A percentile compares a stretch with the other conserved stretches of the same genome.
Conservation (phyloP, 2,797 vertebrate species). For the Hippopotamyrus pictus region DNA sequence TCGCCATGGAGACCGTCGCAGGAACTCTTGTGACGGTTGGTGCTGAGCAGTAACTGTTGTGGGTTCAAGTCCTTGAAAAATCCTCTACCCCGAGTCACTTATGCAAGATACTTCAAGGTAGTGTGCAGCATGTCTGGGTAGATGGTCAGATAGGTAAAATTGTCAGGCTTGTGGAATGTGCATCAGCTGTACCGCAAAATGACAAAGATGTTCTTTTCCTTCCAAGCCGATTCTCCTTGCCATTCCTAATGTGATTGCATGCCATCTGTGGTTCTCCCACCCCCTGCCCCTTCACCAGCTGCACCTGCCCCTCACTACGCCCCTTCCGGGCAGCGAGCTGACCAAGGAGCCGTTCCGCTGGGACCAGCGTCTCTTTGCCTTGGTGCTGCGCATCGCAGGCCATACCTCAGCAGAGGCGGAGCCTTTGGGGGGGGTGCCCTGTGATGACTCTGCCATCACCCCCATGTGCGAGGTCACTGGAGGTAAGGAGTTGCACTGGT, state of each 20-base stretch:
- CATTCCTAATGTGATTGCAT: background rate
- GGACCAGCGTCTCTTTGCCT: constrained; percentile 91
- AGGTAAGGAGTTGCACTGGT: constrained; percentile 53
- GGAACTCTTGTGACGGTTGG: background rate
- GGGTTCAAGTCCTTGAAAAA: background rate
- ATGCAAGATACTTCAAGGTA: no score
- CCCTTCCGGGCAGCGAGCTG: constrained; percentile 90
- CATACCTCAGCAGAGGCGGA: constrained; percentile 77
- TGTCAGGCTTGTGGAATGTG: background rate
- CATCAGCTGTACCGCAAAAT: background rate
- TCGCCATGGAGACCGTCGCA: background rate
- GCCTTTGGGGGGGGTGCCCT: constrained; percentile 75
- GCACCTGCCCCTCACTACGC: constrained; percentile 89
- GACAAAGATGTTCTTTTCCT: background rate
- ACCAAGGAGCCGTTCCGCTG: constrained; percentile 97
- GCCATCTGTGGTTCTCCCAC: background rate
- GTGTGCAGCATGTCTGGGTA: background rate
- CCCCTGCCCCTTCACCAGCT: constrained; percentile 61
- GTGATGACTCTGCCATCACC: constrained; percentile 89
- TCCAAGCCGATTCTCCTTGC: background rate
- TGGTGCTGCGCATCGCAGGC: constrained; percentile 85
- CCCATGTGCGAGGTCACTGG: constrained; percentile 97
- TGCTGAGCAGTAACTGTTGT: background rate
- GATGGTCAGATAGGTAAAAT: background rate
- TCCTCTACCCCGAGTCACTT: background rate